Conservation (phyloP, 2,888 invertebrate species). For the Geotrupes spiniger region DNA sequence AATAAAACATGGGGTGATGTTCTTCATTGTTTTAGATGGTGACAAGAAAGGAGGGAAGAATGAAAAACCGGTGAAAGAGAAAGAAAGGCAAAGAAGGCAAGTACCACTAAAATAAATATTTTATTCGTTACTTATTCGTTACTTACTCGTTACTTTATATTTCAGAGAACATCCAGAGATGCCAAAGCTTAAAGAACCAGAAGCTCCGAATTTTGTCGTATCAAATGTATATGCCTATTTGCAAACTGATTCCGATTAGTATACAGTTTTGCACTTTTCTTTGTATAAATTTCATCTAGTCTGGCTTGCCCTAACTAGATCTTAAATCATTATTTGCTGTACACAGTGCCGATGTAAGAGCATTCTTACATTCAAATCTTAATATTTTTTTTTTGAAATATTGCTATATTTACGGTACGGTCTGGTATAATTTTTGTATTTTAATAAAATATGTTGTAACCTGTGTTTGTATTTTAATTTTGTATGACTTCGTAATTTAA, state of each 20-base stretch:
- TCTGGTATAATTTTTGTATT: constrained; percentile 16
- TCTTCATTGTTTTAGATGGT: constrained; percentile 6
- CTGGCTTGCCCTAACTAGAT: constrained; percentile 27
- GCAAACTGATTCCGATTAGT: constrained; percentile 54
- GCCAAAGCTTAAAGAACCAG: constrained; percentile 72
- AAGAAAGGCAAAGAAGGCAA: constrained; percentile 20
- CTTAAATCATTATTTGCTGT: constrained; percentile 27
- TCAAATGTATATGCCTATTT: constrained; percentile 75
- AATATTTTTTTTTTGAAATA: constrained; percentile 21
- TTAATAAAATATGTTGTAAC: constrained; percentile 8
- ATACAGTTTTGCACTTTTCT: constrained; percentile 25
- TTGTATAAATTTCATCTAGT: constrained; percentile 26
- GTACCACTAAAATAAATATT: not conserved
- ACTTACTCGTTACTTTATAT: not conserved
- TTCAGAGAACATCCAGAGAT: constrained; percentile 51
- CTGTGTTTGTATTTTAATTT: constrained; percentile 9
- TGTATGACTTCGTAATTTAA: constrained; percentile 9
- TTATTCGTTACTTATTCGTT: not conserved
- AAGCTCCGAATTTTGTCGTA: constrained; percentile 73
- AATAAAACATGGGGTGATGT: constrained; percentile 19
- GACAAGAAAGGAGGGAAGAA: constrained; percentile 10
- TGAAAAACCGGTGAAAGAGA: constrained; percentile 15
- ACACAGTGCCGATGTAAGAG: constrained; percentile 35
- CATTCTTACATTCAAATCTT: constrained; percentile 29
- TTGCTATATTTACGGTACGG: constrained; percentile 11